phyloP scores from a whole-genome alignment of 1,140 invertebrate species.

The Pseudoatta argentina region DNA sequence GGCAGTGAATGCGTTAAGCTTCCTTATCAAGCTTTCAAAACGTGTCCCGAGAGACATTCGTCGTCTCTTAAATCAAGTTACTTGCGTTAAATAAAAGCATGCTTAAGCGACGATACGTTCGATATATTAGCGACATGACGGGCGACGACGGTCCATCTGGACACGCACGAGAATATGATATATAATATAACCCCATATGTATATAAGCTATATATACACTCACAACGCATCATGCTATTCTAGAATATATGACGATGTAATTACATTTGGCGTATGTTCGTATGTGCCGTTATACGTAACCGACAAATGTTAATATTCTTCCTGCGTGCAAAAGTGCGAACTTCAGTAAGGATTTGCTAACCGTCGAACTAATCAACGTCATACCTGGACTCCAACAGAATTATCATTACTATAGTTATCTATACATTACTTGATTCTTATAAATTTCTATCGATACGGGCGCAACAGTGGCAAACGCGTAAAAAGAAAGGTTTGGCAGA shows the following conservation, averaged over 20 bases:
- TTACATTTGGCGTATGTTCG: slow-evolving; percentile 78
- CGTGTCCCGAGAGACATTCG: slow-evolving; percentile 33
- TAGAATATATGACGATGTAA: slow-evolving; percentile 79
- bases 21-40: slow-evolving; percentile 21
- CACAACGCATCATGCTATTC: slow-evolving; percentile 73
- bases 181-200: slow-evolving; percentile 71
- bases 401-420: slow-evolving; percentile 36
- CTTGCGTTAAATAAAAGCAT: slow-evolving; percentile 40
- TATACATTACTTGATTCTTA: slow-evolving; percentile 21
- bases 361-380: slow-evolving; percentile 55
- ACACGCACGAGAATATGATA: slow-evolving; percentile 55
- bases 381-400: slow-evolving; percentile 50
- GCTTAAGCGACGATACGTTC: slow-evolving; percentile 36
- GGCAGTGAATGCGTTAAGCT: slow-evolving; percentile 57
- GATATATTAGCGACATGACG: slow-evolving; percentile 33
- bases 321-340: slow-evolving; percentile 69
- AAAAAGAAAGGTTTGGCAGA: slow-evolving; percentile 11
- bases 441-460: slow-evolving; percentile 22
- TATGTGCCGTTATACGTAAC: slow-evolving; percentile 69
- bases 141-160: slow-evolving; percentile 41
- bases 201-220: slow-evolving; percentile 68
- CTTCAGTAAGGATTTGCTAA: slow-evolving; percentile 72
- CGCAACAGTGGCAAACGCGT: slow-evolving; percentile 23
- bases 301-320: slow-evolving; percentile 74
- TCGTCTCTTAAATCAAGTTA: slow-evolving; percentile 44